Conservation (phyloP, 2,797 vertebrate species). For the Delichon dasypus region DNA sequence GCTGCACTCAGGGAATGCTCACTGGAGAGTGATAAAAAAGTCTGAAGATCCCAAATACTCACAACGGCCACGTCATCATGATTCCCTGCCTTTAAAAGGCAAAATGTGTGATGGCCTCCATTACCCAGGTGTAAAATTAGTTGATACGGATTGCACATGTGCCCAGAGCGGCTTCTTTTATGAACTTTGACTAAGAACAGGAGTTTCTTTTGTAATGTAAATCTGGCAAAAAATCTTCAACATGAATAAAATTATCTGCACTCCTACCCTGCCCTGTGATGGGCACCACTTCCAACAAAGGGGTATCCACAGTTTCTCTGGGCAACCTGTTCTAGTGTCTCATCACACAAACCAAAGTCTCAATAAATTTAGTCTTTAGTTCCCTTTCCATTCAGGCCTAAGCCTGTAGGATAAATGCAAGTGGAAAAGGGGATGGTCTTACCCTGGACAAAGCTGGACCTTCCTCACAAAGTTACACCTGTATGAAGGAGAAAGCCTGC, state of each 20-base stretch:
- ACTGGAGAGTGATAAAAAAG: rapidly evolving
- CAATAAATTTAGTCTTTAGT: neutral
- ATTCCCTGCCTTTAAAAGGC: neutral
- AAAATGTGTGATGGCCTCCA: neutral
- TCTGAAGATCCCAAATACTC: neutral
- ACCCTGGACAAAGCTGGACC: neutral
- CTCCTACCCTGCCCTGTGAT: neutral
- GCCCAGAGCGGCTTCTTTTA: neutral
- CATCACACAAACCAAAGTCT: neutral
- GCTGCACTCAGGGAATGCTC: neutral
- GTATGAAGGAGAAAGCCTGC: neutral
- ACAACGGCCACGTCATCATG: neutral
- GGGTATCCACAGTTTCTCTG: neutral
- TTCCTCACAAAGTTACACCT: neutral
- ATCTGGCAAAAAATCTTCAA: neutral
- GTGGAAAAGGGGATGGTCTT: neutral
- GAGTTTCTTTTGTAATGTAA: neutral
- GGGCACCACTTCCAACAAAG: neutral
- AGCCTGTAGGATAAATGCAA: neutral
- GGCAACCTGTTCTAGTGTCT: neutral
- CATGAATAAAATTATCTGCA: neutral
- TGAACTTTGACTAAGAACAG: neutral
- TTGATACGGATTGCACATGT: neutral
- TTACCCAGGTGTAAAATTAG: neutral
- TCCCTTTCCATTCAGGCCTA: neutral